Evolutionary conservation across 2,888 invertebrate species (phyloP).

Genomic region (Drosophila stalkeri): DNA sequence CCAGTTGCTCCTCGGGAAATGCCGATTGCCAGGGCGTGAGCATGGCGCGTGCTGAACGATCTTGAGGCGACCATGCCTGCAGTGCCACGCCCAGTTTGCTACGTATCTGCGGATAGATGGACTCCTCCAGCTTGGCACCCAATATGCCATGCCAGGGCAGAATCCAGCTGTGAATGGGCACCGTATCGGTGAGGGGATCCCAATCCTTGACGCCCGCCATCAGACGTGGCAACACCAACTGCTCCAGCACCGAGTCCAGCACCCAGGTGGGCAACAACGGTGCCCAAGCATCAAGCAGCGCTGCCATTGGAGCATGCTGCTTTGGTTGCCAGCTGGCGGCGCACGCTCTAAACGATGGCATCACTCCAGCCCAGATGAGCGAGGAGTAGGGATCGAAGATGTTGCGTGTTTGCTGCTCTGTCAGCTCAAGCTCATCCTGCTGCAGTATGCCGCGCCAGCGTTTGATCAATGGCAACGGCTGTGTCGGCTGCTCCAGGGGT

Average conservation of each 20-base stretch:
- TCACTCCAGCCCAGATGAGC: constrained; percentile 94
- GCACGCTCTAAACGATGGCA: constrained; percentile 91
- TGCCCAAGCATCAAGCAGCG: constrained; percentile 92
- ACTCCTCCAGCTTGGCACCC: constrained; percentile 86
- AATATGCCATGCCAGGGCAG: constrained; percentile 97
- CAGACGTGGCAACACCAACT: constrained; percentile 91
- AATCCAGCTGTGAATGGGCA: constrained; percentile 98
- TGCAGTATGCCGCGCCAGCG: constrained; percentile 90
- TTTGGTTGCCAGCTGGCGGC: constrained; percentile 92
- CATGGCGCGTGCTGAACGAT: constrained; percentile 96
- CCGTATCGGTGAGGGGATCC: constrained; percentile 97
- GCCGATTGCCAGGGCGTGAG: constrained; percentile 95
- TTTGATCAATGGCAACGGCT: constrained; percentile 88
- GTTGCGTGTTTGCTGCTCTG: constrained; percentile 77
- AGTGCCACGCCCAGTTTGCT: constrained; percentile 95
- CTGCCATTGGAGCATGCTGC: constrained; percentile 91
- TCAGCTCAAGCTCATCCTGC: constrained; percentile 3
- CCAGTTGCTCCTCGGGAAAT: constrained; percentile 91
- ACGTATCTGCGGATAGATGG: constrained; percentile 95
- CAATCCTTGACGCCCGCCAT: constrained; percentile 92
- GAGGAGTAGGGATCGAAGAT: constrained; percentile 90
- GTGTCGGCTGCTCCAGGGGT: constrained; percentile 89
- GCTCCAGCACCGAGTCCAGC: constrained; percentile 91
- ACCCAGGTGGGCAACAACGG: constrained; percentile 93
- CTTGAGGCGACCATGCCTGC: constrained; percentile 97